Conservation (phyloP, 2,797 vertebrate species). For the Rhodeus uyekii region DNA sequence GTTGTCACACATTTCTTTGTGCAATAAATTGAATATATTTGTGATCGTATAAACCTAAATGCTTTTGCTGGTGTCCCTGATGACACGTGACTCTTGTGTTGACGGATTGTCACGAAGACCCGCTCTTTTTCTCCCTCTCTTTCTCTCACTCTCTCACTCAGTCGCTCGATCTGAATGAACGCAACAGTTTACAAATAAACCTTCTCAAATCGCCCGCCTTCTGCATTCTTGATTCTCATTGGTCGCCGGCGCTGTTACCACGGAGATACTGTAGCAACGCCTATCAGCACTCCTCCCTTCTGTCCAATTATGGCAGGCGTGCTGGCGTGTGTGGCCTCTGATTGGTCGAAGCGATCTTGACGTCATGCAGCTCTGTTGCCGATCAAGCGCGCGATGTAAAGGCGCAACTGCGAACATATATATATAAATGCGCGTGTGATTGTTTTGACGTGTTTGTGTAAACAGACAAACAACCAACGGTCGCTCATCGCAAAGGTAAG, state of each 20-base stretch:
- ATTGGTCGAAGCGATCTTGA: conserved; percentile 69
- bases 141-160: conserved; percentile 57
- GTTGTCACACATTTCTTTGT: not conserved
- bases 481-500: conserved; percentile 50
- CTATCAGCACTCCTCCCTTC: conserved; percentile 65
- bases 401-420: conserved; percentile 63
- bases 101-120: conserved; percentile 39
- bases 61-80: too few species aligned
- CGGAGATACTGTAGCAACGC: conserved; percentile 74
- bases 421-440: conserved; percentile 54
- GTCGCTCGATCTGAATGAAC: conserved; percentile 79
- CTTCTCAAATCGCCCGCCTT: conserved; percentile 81
- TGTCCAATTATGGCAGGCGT: conserved; percentile 66
- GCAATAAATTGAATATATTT: conserved; percentile 16
- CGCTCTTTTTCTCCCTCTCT: conserved; percentile 74
- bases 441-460: conserved; percentile 52
- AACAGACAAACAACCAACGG: conserved; percentile 53
- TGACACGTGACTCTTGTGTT: too few species aligned
- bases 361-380: conserved; percentile 43
- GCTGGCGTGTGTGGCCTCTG: conserved; percentile 56
- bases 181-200: conserved; percentile 65
- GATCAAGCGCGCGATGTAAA: conserved; percentile 78
- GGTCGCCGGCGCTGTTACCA: conserved; percentile 70
- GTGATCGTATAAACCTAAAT: too few species aligned
- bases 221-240: conserved; percentile 68